phyloP scores from a whole-genome alignment of 2,888 invertebrate genomes.

The Poecilus cupreus region DNA sequence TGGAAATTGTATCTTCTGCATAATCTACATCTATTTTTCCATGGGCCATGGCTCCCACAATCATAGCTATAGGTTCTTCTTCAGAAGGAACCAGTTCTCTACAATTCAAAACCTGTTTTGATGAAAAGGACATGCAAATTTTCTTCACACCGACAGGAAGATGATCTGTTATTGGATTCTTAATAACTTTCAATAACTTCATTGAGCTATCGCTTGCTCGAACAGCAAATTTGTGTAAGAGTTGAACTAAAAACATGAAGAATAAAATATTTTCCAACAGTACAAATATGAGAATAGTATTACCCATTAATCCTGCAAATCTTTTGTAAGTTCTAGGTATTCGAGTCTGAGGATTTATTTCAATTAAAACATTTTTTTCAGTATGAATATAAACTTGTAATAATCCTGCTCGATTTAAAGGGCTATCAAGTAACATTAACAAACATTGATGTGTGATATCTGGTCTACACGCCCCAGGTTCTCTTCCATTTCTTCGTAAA shows the following conservation, averaged over 20 bases:
- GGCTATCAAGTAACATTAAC: conserved; percentile 97
- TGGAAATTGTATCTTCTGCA: conserved; percentile 91
- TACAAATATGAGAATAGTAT: conserved; percentile 61
- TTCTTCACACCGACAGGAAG: conserved; percentile 95
- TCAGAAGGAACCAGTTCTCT: conserved; percentile 85
- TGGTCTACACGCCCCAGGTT: conserved; percentile 92
- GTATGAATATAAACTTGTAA: conserved; percentile 97
- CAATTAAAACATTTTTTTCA: conserved; percentile 93
- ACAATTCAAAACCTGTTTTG: conserved; percentile 81
- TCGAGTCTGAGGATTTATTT: conserved; percentile 97
- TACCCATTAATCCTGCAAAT: conserved; percentile 97
- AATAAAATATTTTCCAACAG: not conserved
- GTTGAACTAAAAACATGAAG: conserved; percentile 85
- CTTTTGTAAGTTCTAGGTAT: conserved; percentile 98
- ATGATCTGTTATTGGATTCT: conserved; percentile 96
- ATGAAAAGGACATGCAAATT: conserved; percentile 91
- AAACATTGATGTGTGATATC: conserved; percentile 99
- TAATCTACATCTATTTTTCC: conserved; percentile 94
- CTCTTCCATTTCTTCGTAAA: conserved; percentile 89
- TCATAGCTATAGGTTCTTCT: conserved; percentile 90
- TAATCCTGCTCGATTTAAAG: conserved; percentile 94
- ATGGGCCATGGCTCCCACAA: conserved; percentile 98
- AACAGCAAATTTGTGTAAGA: conserved; percentile 95
- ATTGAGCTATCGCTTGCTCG: conserved; percentile 92
- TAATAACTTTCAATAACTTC: conserved; percentile 95